Evolutionary conservation across 2,113 vertebrate species (phyloP).

Genomic region (Daboia siamensis): DNA sequence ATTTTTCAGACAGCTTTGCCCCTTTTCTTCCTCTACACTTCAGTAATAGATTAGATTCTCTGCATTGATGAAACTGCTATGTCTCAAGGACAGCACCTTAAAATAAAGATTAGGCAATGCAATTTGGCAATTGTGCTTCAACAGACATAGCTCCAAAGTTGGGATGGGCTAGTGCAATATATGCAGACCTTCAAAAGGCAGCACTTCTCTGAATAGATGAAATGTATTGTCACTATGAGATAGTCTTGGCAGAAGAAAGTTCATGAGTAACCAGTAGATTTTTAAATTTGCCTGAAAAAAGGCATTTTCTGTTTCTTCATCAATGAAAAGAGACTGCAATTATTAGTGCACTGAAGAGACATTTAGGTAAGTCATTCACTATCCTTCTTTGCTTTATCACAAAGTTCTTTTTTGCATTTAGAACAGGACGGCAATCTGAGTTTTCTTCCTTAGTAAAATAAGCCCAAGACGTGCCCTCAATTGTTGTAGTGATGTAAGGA

Average conservation of each 20-base stretch:
- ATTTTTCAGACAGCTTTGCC: constrained; percentile 21
- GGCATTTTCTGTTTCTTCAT: constrained; percentile 19
- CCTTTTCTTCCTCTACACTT: neutral
- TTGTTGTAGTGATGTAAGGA: neutral
- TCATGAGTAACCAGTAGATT: neutral
- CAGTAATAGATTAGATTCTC: neutral
- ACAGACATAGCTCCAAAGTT: constrained; percentile 21
- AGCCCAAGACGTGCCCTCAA: constrained; percentile 8
- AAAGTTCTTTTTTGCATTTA: neutral
- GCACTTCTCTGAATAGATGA: constrained; percentile 18
- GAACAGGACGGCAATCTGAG: constrained; percentile 37
- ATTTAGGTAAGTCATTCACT: neutral
- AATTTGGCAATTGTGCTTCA: neutral
- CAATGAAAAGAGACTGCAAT: neutral
- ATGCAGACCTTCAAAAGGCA: constrained; percentile 24
- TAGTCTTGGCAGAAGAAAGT: neutral
- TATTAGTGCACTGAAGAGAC: neutral
- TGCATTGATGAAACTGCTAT: constrained; percentile 28
- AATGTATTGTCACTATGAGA: neutral
- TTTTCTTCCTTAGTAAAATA: constrained; percentile 35
- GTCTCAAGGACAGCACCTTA: constrained; percentile 18
- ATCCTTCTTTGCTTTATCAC: neutral
- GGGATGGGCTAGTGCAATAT: constrained; percentile 30
- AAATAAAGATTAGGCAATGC: neutral
- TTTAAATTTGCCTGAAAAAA: neutral